These are phyloP conservation scores for Lordiphosa andalusiaca DNA, from an alignment of 2,888 invertebrate genomes.

Conservation along the genomic window DNA sequence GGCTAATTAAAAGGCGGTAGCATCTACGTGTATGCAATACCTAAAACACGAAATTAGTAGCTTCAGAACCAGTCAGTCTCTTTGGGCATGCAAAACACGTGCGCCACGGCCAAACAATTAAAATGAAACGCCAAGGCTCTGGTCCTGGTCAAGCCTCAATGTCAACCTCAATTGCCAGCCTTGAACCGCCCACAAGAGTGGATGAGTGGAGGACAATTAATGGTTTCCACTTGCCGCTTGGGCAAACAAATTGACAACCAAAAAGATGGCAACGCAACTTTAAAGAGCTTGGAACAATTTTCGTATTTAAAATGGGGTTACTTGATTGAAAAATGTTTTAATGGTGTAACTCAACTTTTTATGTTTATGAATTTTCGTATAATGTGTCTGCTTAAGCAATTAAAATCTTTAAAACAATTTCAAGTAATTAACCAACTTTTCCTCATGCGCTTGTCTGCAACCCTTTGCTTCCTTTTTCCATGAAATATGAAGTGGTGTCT, in stretches of 20 bases:
- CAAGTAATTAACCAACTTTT: constrained; percentile 26
- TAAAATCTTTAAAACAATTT: constrained; percentile 18
- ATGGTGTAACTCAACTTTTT: neutral
- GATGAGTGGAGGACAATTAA: constrained; percentile 41
- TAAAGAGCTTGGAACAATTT: neutral
- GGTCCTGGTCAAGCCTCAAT: constrained; percentile 33
- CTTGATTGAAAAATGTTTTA: neutral
- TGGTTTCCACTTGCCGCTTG: constrained; percentile 43
- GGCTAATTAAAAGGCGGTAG: constrained; percentile 65
- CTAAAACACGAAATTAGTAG: constrained; percentile 50
- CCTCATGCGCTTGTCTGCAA: neutral
- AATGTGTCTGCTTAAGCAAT: constrained; percentile 21
- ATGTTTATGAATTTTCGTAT: neutral
- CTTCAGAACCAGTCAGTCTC: constrained; percentile 7
- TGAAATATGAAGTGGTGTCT: neutral
- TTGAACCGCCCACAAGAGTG: constrained; percentile 3
- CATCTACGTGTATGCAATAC: constrained; percentile 57
- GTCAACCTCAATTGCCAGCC: constrained; percentile 34
- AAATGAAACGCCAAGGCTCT: constrained; percentile 37
- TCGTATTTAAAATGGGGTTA: neutral
- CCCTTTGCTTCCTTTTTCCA: constrained; percentile 1
- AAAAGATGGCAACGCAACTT: neutral
- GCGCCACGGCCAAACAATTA: constrained; percentile 59
- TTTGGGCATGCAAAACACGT: constrained; percentile 62
- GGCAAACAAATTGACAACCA: constrained; percentile 42